These are phyloP conservation scores for Pitta sordida DNA, from an alignment of 2,113 vertebrate species.

Conservation along the genomic window DNA sequence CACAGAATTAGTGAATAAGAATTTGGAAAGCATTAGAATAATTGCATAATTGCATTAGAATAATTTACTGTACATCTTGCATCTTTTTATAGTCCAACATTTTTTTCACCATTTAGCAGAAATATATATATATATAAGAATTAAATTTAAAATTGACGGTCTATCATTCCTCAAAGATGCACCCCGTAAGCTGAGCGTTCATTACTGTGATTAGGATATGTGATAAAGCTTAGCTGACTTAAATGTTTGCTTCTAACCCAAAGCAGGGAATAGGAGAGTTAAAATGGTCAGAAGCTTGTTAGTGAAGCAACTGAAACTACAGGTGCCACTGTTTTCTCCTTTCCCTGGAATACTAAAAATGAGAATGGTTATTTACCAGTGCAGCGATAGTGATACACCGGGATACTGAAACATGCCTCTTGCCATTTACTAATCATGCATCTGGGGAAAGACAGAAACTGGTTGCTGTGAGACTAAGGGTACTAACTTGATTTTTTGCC, in stretches of 20 bases:
- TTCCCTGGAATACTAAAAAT: not conserved
- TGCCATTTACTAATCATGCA: not conserved
- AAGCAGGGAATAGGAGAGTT: not conserved
- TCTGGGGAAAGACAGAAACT: not conserved
- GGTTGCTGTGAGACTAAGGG: not conserved
- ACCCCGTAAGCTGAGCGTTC: not conserved
- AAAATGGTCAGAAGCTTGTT: not conserved
- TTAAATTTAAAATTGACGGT: not conserved
- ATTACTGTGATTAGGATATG: not conserved
- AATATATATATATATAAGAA: not conserved
- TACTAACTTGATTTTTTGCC: not conserved
- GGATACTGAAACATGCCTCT: not conserved
- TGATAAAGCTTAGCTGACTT: not conserved
- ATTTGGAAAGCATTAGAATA: not conserved
- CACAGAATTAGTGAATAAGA: not conserved
- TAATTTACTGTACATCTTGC: not conserved
- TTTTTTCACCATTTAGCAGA: not conserved
- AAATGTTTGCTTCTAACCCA: not conserved
- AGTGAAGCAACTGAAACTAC: not conserved
- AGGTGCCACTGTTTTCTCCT: not conserved
- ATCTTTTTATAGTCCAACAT: not conserved
- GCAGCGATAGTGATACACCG: not conserved
- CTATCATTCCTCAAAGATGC: not conserved
- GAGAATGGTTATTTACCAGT: not conserved
- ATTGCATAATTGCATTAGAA: too few species aligned